phyloP scores from a whole-genome alignment of 2,113 vertebrate genomes.

The Charina bottae region DNA sequence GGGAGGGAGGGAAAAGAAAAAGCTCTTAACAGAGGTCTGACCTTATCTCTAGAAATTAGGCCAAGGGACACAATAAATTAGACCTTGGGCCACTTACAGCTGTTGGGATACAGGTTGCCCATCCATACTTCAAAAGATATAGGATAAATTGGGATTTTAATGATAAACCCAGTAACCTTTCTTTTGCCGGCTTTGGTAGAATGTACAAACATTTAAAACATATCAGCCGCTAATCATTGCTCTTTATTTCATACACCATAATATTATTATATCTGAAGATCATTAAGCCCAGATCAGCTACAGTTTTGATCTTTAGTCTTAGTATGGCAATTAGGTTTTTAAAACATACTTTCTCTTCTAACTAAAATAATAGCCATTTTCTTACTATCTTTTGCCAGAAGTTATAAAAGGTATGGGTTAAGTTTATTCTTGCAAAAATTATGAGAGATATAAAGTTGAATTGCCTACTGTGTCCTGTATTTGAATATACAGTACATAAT shows the following conservation, averaged over 20 bases:
- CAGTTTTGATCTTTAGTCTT: background rate
- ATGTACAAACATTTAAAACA: background rate
- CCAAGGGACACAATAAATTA: background rate
- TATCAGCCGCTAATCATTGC: background rate
- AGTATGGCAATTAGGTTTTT: background rate
- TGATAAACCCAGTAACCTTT: background rate
- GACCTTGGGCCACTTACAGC: background rate
- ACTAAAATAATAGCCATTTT: background rate
- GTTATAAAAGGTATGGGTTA: background rate
- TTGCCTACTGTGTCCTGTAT: background rate
- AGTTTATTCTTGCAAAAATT: constrained; percentile 11
- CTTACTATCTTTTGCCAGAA: background rate
- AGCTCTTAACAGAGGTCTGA: background rate
- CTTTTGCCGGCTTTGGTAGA: background rate
- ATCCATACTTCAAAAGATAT: background rate
- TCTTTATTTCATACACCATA: background rate
- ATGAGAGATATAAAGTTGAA: background rate
- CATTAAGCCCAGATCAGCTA: background rate
- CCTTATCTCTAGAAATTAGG: background rate
- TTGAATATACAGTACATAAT: background rate
- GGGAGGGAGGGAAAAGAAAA: background rate
- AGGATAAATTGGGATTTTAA: background rate
- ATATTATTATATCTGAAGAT: background rate
- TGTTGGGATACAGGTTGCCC: background rate
- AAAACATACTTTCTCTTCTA: background rate